Evolutionary conservation across 2,113 vertebrate species (phyloP).

Genomic region (Bambusicola thoracicus): DNA sequence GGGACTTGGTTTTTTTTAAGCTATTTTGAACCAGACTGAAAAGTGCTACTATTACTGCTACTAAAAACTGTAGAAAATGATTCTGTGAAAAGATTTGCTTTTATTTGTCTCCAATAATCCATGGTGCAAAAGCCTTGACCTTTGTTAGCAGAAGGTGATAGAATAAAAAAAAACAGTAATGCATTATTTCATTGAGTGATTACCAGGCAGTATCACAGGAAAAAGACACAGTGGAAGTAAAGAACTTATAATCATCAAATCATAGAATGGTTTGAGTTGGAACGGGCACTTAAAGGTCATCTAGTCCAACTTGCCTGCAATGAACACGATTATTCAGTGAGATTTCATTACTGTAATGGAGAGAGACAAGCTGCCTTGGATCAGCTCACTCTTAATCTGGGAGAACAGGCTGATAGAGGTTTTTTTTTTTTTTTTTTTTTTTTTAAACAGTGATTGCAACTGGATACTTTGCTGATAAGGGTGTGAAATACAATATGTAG

Average conservation of each 20-base stretch:
- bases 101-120: not conserved
- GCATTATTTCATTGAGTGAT: not conserved
- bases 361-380: not conserved
- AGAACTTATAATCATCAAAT: not conserved
- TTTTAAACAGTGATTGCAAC: slow-evolving; percentile 18
- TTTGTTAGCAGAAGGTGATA: not conserved
- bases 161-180: not conserved
- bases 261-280: too few species aligned
- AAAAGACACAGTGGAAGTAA: not conserved
- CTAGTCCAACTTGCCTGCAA: too few species aligned
- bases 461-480: not conserved
- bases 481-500: not conserved
- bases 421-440: slow-evolving; percentile 9
- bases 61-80: not conserved
- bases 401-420: not conserved
- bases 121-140: not conserved
- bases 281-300: too few species aligned
- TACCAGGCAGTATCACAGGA: not conserved
- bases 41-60: not conserved
- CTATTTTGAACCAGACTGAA: not conserved
- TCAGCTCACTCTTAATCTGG: not conserved
- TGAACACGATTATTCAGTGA: not conserved
- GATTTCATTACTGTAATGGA: not conserved
- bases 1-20: not conserved
- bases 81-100: not conserved